Conservation (phyloP, 2,113 vertebrate species). For the Stegostoma tigrinum region DNA sequence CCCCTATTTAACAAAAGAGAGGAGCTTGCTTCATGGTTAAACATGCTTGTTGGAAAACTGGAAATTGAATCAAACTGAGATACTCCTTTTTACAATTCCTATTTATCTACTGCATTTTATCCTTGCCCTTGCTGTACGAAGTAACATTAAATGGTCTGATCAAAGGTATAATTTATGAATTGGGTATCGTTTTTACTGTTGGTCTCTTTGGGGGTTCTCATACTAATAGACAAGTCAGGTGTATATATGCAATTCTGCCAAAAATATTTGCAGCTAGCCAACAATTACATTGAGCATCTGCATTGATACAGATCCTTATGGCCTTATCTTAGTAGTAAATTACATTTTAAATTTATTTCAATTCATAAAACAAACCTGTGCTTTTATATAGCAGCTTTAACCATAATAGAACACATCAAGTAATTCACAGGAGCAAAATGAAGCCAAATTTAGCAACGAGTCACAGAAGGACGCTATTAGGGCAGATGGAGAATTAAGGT, state of each 20-base stretch:
- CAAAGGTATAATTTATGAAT: neutral
- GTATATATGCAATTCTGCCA: neutral
- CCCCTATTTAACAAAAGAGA: conserved; percentile 16
- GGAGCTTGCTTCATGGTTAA: neutral
- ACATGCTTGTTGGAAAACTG: neutral
- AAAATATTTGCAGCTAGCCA: neutral
- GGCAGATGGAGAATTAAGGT: neutral
- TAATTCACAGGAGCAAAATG: neutral
- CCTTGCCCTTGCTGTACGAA: neutral
- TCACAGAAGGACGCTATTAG: neutral
- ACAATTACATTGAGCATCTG: neutral
- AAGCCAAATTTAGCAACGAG: neutral
- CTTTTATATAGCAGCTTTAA: neutral
- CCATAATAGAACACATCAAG: neutral
- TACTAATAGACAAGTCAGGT: neutral
- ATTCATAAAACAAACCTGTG: neutral
- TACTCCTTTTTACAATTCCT: neutral
- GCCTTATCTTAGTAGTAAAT: neutral
- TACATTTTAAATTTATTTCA: neutral
- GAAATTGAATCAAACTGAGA: neutral
- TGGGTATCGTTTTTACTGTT: neutral
- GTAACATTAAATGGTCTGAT: neutral
- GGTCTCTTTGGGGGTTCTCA: neutral
- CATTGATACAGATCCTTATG: neutral
- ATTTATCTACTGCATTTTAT: neutral